Base-by-base conservation (phyloP, 2,113 vertebrate species). In the Oncorhynchus masou region DNA sequence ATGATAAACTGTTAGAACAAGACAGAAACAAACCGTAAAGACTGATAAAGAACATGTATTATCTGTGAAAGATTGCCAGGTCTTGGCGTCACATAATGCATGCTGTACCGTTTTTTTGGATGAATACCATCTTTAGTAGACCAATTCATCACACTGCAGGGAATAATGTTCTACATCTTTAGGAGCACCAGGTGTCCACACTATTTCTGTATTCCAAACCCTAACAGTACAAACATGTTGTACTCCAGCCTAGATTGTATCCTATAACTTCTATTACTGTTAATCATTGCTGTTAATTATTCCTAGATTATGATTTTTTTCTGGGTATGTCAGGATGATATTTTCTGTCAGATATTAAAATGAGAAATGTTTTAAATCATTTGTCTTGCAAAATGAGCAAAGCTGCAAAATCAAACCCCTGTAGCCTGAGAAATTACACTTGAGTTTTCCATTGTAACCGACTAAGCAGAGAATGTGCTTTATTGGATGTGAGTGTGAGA, bases 121-220 rank as follows among this genome's bases (percentile, higher is more conserved):
- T 92, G 92, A 93, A 92, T 91, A 91, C 90, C 90, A 90, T 91
- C 92, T 93, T 93, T 93, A 93, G 91, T 92, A 86, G 85, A 92
- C 88, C 92, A 90, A 94, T 94, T 93, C 90, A 93, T 94, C 92
- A 94, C 92, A 88, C 93, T 87, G 91, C 92, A 89, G 93, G 93
- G 92, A 92, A 92, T 91, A 92, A 91, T 92, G 92, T 92, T 92
- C 86, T 89, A 85, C 89, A 84, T 86, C 82, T 84, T 84, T 81
- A 86, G 72, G 76, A 92, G 90, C 93, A 94, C 93, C 92, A 93
- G 93, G 92, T 93, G 93, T 93, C 90, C 88, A 83, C 87, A 88
- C 90, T 91, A 89, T 92, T 91, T 92, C 87, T 88, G 88, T 88
- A 85, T 86, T 88, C 79, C 88, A 91, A 91, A 91, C 88, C 89